Conservation (phyloP, 2,113 vertebrate genomes). For the Myrmophylax atrothorax region DNA sequence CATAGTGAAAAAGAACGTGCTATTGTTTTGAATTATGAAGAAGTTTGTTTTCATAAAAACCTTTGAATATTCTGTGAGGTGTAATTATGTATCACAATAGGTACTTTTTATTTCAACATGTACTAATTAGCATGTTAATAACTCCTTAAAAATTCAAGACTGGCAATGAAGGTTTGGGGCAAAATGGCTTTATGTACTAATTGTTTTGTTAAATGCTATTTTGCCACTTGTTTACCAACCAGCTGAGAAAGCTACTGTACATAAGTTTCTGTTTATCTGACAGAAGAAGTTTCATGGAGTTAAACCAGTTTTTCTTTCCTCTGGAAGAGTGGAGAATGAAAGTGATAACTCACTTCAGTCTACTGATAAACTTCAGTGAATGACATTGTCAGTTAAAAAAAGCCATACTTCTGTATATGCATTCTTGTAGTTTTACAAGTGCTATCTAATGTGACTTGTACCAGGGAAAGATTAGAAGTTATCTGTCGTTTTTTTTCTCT, state of each 20-base stretch:
- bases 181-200: background rate
- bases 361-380: background rate
- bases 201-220: background rate
- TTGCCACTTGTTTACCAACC: background rate
- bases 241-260: background rate
- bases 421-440: background rate
- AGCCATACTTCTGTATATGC: background rate
- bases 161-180: background rate
- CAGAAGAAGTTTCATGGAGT: background rate
- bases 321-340: background rate
- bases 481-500: background rate
- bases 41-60: background rate
- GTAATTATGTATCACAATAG: background rate
- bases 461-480: background rate
- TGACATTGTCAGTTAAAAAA: background rate
- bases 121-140: background rate
- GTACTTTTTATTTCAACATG: background rate
- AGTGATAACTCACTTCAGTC: background rate
- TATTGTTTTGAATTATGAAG: background rate
- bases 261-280: slow-evolving; percentile 12
- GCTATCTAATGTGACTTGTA: background rate
- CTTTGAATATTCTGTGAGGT: background rate
- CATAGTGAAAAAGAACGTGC: background rate
- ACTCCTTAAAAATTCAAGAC: background rate
- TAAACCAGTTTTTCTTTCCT: background rate